Evolutionary conservation across 2,113 vertebrate species (phyloP), one percentile per base, ranked within the genome.

Genomic region (Indicator indicator): DNA sequence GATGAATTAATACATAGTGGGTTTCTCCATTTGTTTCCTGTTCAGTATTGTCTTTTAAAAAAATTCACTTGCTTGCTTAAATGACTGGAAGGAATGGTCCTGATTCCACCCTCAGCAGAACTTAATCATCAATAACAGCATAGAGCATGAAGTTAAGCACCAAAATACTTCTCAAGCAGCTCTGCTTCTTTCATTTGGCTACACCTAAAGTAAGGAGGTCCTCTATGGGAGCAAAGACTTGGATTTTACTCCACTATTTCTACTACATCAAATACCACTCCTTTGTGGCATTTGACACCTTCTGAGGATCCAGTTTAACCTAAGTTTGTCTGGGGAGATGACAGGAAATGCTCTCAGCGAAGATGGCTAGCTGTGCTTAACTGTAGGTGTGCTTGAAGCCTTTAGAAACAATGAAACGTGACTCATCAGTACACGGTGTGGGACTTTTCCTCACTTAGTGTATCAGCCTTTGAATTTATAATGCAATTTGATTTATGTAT

Each of bases 1-100:
- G 5, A 48, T 78, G 89, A 86, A 95, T 88, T 93, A 95, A 95
- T 86, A 55, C 9, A 8, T 6, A 9, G 89, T 89, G 86, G 93
- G 89, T 94, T 97, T 91, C 84, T 85, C 86, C 78, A 78, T 88
- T 94, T 83, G 60, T 95, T 88, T 93, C 76, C 88, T 81, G 33
- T 62, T 88, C 76, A 18, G 72, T 26, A 58, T 78, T 88, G n/a
- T 86, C 79, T 78, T 85, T n/a, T 10, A 32, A 44, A 32, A 27
- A 92, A 85, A 79, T 65, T 95, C 83, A 55, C 52, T 96, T 80
- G 52, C 86, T 93, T 93, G 67, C 62, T 88, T 93, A 72, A 62
- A 80, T 83, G 54, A 65, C 70, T 72, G 69, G 38, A 75, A 44
- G 62, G 33, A 88, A 68, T 32, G 24, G 48, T 80, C 67, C 73